phyloP scores from a whole-genome alignment of 2,113 vertebrate genomes.

The Otus sunia region DNA sequence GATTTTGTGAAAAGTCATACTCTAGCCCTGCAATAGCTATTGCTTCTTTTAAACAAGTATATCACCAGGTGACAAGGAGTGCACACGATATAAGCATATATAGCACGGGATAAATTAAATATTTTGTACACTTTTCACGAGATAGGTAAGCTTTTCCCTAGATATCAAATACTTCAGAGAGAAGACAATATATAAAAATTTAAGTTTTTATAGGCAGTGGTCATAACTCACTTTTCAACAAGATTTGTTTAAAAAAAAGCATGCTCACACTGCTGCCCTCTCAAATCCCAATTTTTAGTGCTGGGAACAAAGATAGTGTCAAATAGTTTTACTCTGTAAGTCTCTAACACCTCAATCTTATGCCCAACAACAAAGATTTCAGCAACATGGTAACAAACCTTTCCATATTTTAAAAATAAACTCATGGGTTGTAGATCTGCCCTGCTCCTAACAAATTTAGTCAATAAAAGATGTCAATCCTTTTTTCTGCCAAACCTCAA shows the following conservation, averaged over 20 bases:
- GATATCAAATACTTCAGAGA: neutral
- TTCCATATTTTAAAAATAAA: conserved; percentile 1
- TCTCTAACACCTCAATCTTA: neutral
- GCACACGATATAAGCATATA: neutral
- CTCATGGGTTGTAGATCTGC: neutral
- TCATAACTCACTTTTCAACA: neutral
- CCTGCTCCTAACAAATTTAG: neutral
- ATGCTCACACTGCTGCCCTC: neutral
- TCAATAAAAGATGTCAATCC: conserved; percentile 10
- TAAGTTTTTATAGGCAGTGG: neutral
- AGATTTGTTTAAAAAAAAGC: neutral
- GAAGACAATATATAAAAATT: neutral
- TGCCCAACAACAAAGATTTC: neutral
- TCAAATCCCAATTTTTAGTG: neutral
- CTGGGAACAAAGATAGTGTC: neutral
- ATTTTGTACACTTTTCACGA: neutral
- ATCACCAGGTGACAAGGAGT: neutral
- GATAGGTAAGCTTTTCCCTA: neutral
- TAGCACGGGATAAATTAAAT: neutral
- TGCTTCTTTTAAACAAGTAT: neutral
- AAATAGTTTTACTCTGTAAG: neutral
- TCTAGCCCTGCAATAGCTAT: neutral
- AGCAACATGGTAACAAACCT: neutral
- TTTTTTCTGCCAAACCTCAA: conserved; percentile 18
- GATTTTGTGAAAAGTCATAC: neutral